A percentile compares a stretch with the other conserved stretches of the same genome.
Conservation (phyloP, 2,113 vertebrate genomes). For the Ceratotherium simum region DNA sequence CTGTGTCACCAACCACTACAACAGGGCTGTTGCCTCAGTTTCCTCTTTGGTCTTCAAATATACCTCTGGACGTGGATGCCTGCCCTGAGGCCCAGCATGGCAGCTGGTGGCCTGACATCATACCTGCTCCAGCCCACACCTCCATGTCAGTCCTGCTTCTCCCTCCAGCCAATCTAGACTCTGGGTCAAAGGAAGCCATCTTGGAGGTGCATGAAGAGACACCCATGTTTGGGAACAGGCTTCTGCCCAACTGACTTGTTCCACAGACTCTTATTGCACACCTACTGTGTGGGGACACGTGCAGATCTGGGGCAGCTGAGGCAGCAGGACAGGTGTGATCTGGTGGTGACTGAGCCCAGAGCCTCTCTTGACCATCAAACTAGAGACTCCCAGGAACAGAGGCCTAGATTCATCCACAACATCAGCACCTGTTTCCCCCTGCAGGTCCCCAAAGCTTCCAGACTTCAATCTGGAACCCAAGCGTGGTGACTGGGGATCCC, state of each 20-base stretch:
- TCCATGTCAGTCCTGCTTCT: not conserved
- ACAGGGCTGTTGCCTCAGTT: not conserved
- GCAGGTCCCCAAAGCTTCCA: not conserved
- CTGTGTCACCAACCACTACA: not conserved
- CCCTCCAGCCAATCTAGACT: not conserved
- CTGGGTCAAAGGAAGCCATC: not conserved
- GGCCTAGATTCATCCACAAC: not conserved
- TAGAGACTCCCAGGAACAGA: not conserved
- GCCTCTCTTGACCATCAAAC: not conserved
- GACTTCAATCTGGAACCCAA: not conserved
- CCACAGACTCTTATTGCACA: not conserved
- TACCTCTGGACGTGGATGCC: not conserved
- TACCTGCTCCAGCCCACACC: no score
- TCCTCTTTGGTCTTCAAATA: not conserved
- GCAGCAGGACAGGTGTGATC: not conserved
- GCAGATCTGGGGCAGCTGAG: not conserved
- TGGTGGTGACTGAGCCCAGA: not conserved
- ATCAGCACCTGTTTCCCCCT: not conserved
- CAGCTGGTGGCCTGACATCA: not conserved
- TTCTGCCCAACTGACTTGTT: not conserved
- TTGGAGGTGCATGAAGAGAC: not conserved
- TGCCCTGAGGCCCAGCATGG: not conserved
- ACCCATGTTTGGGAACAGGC: not conserved
- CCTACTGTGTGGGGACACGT: rapidly evolving
- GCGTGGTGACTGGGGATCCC: not conserved